Base-by-base conservation (phyloP, 2,113 vertebrate genomes). In the Calyptommatus sinebrachiatus region DNA sequence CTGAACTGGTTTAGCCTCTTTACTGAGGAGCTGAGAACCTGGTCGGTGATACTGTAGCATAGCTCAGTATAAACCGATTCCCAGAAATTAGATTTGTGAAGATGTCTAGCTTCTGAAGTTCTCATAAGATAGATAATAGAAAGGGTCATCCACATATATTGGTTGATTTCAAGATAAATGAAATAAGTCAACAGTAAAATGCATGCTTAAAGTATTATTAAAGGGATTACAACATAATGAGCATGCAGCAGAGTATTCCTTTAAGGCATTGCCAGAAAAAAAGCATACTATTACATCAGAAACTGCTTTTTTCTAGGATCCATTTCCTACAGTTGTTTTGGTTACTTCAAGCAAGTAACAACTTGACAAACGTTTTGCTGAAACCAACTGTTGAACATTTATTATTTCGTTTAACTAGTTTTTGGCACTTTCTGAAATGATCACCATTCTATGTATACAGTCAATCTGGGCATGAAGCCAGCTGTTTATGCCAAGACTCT, bases 401-500 rank as follows among this genome's bases (percentile, higher is more conserved):
- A 45, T 1, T 46, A 35, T 61, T 71, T 63, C 46, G 35, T 28
- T 71, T 11, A 69, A 20, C 21, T 35, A 1, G 31, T 57, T 26
- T 41, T 21, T 28, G 35, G 18, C 7, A 31, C 4, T 28, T 4
- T 29, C 50, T 69, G 20, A 69, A 71, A 72, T 12, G 24, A 48
- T 63, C 35, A 0, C 41, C 79, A 68, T 85, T 22, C 76, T 21
- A 74, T 8, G 3, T 63, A 76, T 76, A 35, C 74, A 72, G 28
- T 26, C 69, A n/a, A 7, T 62, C 0, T 1, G 70, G 88, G 88
- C 85, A 24, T 5, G 0, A 1, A 48, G 88, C 91, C 90, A 88
- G 81, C 12, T 18, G 24, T 79, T 87, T 70, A 76, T 0, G 73
- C 86, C 88, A 85, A 79, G 73, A 81, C 73, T 78, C 22, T 1